Percentiles rank a stretch among this genome's conserved stretches.
Evolutionary conservation across 2,113 vertebrate species (phyloP).

Genomic region (Centrocercus urophasianus): DNA sequence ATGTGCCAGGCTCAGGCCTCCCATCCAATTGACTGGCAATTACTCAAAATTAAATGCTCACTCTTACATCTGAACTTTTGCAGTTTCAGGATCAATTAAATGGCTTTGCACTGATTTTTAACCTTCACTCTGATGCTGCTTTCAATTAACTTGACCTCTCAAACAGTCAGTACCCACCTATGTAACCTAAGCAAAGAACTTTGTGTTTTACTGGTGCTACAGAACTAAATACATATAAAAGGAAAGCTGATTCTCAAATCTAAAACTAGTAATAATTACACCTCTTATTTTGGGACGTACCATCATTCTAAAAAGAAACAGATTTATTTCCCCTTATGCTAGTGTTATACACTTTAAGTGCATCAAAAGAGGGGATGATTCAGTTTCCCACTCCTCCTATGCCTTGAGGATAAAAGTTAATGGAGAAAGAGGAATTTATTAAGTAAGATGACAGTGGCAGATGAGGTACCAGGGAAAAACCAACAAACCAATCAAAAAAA

Average conservation of each 20-base stretch:
- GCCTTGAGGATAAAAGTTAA: neutral
- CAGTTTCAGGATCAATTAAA: rapidly evolving
- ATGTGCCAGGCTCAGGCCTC: neutral
- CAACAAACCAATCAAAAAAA: rapidly evolving
- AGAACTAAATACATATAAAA: neutral
- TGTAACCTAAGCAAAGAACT: neutral
- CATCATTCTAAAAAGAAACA: neutral
- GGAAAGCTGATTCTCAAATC: neutral
- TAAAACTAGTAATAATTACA: neutral
- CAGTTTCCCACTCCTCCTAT: neutral
- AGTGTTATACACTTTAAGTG: neutral
- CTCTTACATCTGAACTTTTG: neutral
- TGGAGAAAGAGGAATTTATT: neutral
- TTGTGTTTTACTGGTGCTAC: neutral
- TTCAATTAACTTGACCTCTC: neutral
- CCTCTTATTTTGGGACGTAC: neutral
- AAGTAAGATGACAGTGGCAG: neutral
- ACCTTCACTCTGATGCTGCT: neutral
- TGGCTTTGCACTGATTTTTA: neutral
- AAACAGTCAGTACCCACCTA: neutral
- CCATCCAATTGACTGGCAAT: neutral
- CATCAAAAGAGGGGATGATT: neutral
- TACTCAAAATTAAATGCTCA: neutral
- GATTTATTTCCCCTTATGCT: neutral
- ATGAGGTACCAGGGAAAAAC: neutral